Base-by-base conservation (phyloP, 1,140 invertebrate genomes). In the Sitodiplosis mosellana region DNA sequence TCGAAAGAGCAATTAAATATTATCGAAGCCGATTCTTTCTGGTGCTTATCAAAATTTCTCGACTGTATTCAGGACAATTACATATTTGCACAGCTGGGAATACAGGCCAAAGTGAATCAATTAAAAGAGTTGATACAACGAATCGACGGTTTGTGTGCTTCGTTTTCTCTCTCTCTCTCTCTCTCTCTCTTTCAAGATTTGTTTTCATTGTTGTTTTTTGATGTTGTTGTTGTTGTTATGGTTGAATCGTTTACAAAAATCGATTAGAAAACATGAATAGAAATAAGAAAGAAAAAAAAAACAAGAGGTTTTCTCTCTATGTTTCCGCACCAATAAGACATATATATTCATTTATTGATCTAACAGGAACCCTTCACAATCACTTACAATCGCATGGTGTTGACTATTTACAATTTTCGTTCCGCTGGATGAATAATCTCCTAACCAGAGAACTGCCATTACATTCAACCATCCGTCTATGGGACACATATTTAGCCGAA, bases 381-480 rank as follows among this genome's bases (percentile, higher is more conserved):
- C 95, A 99, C 69, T 70, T 99, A 47, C 83, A 89, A 65, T 72
- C 76, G 19, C 89, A 99, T 61, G 84, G 86, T 48, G 89, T 99
- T 22, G 93, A 98, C 71, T 99, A 97, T 70, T 74, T 99, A 20
- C 95, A 99, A 72, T 99, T 99, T 70, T 93, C 95, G 5, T 99
- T 99, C 69, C 81, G 96, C n/a, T 99, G 96, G 96, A 96, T 99
- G 88, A 99, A 99, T 68, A 99, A 99, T 73, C 71, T 99, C 45
- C 70, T 99, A 50, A 99, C 97, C 56, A 72, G 96, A 51, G 96
- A 99, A 71, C 79, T 99, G 41, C 96, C 96, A 5, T 71, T 99
- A 15, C 74, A 88, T 42, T 98, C 94, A 69, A 95, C 91, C n/a
- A 96, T 99, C 53, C 75, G 96, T 34, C 67, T 99, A 10, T 99